phyloP scores from a whole-genome alignment of 2,797 vertebrate genomes.

The Phyllotis vaccarum region DNA sequence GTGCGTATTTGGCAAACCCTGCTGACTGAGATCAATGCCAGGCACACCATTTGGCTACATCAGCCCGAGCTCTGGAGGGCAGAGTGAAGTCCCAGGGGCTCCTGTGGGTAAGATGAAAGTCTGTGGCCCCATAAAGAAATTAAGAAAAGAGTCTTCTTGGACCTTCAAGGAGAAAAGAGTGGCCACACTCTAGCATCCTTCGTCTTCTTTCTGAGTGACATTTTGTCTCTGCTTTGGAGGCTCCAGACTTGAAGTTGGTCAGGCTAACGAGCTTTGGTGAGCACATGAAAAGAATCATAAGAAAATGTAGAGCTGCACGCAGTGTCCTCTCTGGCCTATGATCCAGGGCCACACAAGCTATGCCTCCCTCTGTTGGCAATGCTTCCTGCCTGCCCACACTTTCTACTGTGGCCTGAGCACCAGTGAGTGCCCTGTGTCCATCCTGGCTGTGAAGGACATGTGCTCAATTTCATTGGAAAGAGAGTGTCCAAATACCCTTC shows the following conservation, averaged over 20 bases:
- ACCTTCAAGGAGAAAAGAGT: neutral
- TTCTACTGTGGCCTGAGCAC: fast-evolving
- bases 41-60: neutral
- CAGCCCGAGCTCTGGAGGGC: neutral
- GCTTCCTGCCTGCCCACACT: neutral
- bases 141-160: neutral
- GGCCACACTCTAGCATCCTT: neutral
- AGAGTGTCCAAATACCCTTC: neutral
- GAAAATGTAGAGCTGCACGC: neutral
- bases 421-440: neutral
- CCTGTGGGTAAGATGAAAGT: neutral
- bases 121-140: neutral
- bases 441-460: neutral
- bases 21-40: too few species aligned
- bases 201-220: neutral
- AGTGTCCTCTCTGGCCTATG: neutral
- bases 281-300: neutral
- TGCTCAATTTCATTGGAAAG: neutral
- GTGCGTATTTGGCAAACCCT: neutral
- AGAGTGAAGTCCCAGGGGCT: neutral
- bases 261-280: neutral
- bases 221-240: neutral
- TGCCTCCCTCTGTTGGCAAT: too few species aligned
- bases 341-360: neutral
- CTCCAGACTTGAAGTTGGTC: neutral